These are phyloP conservation scores for Orchestes rusci DNA, from an alignment of 2,888 invertebrate species.

Conservation along the genomic window DNA sequence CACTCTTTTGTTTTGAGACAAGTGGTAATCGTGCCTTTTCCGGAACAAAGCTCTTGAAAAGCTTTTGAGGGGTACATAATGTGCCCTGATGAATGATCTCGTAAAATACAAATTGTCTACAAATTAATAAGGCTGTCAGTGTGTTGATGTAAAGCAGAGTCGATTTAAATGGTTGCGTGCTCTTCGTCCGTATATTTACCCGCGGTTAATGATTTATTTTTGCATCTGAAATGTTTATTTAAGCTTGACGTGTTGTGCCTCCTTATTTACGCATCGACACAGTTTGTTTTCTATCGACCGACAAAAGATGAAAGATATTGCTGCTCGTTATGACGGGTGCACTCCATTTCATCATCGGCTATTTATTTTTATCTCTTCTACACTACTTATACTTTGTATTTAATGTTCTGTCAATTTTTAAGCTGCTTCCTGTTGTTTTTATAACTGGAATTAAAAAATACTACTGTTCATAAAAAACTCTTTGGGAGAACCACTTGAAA, in stretches of 20 bases:
- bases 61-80: too few species aligned
- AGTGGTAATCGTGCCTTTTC: too few species aligned
- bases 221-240: constrained; percentile 34
- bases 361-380: background rate
- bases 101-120: background rate
- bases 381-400: too few species aligned
- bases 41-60: background rate
- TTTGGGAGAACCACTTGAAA: too few species aligned
- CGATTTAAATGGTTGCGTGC: constrained; percentile 13
- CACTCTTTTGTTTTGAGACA: constrained; percentile 1
- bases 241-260: constrained; percentile 7
- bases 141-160: constrained; percentile 1
- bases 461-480: too few species aligned
- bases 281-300: constrained; percentile 17
- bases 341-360: constrained; percentile 1
- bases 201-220: constrained; percentile 36
- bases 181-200: constrained; percentile 25
- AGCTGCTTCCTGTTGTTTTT: too few species aligned
- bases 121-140: background rate
- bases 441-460: too few species aligned
- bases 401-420: too few species aligned
- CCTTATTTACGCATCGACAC: constrained; percentile 21
- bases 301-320: constrained; percentile 16
- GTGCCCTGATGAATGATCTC: too few species aligned
- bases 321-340: constrained; percentile 10